Evolutionary conservation across 2,797 vertebrate species (phyloP), one percentile per base, ranked within the genome.

Genomic region (Zalophus californianus): DNA sequence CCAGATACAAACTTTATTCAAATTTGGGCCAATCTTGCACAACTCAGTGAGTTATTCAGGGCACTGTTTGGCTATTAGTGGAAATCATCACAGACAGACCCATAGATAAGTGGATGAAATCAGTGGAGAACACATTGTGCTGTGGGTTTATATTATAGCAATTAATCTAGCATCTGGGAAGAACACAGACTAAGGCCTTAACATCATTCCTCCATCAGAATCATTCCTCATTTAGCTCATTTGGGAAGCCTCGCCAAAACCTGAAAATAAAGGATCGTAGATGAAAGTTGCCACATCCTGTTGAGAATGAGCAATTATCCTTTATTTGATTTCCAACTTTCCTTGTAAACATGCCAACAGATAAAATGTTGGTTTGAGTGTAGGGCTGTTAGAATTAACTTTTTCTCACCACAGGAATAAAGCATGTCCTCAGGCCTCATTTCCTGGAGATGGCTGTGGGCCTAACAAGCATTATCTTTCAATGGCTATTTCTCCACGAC

Each of bases 251-350:
- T 90, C 72, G 56, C 80, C 54, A 54, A 44, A 91, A 32, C 48
- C 52, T 94, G 73, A 70, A 94, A 90, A 90, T 62, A 86, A 91
- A 91, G 50, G 68, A 73, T 60, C 52, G 50, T 21, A 93, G 48
- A 32, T 35, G 58, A 66, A 89, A 95, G 8, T 82, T 91, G 32
- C 23, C 32, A 60, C 54, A 58, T 91, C 82, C 44, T 97, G 35
- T 27, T 91, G 83, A 90, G 77, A 90, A 91, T 79, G 64, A 79
- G 62, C 35, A 92, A 96, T 96, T 86, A 72, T 86, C 41, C 32
- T 98, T 82, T 91, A 73, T 82, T 78, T 41, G 35, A 18, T 84
- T 93, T 92, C 48, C 62, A 94, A 48, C 77, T 93, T 97, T 72
- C 72, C 58, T 93, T 90, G 58, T 90, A 94, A 96, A 82, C 25